Conservation (phyloP, 1,140 invertebrate species). For the Bombus difficillimus region DNA sequence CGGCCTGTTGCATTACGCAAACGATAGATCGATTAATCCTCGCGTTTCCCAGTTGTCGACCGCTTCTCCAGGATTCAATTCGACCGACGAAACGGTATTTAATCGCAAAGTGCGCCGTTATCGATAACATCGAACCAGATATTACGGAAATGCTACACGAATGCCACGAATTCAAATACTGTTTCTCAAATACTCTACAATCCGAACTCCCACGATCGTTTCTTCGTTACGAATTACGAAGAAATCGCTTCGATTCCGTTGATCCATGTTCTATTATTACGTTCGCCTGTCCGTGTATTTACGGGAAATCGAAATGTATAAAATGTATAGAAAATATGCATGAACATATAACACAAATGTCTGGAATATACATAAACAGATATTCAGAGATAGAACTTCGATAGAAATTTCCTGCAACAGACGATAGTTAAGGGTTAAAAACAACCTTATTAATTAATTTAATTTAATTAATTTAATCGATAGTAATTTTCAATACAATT, state of each 20-base stretch:
- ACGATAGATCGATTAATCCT: slow-evolving; percentile 1
- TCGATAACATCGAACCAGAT: neutral
- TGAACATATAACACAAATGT: no score
- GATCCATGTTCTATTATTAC: neutral
- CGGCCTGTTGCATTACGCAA: slow-evolving; percentile 1
- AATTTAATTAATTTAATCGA: no score
- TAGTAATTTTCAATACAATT: no score
- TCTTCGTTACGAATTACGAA: neutral
- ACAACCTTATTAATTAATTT: no score
- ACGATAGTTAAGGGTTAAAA: no score
- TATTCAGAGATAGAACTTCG: no score
- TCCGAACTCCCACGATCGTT: neutral
- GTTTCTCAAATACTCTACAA: neutral
- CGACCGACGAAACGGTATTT: neutral
- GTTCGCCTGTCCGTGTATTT: no score
- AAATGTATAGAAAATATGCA: no score
- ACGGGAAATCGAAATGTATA: no score
- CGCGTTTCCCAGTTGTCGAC: neutral
- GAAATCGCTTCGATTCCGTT: neutral
- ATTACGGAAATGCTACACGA: neutral
- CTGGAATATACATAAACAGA: no score
- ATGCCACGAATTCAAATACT: neutral
- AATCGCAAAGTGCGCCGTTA: neutral
- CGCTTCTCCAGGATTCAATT: neutral
- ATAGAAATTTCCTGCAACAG: no score